phyloP scores from a whole-genome alignment of 2,888 invertebrate species.

The Caenorhabditis becei region DNA sequence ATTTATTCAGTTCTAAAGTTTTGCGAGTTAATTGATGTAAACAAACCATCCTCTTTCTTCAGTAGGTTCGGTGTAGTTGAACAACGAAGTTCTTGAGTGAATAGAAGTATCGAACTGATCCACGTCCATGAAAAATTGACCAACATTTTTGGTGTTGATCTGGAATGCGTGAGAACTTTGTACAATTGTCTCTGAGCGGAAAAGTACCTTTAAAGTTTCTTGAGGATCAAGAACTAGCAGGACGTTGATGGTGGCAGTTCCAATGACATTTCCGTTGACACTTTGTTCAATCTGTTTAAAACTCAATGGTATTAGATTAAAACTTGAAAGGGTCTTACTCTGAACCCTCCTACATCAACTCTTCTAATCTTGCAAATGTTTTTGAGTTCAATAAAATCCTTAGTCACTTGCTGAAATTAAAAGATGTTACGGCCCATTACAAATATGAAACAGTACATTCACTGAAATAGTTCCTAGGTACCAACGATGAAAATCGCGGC shows the following conservation, averaged over 20 bases:
- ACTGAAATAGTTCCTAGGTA: slow-evolving; percentile 58
- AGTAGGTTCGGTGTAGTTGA: slow-evolving; percentile 40
- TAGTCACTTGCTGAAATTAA: slow-evolving; percentile 53
- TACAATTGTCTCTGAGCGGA: neutral
- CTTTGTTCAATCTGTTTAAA: slow-evolving; percentile 29
- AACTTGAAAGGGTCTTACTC: slow-evolving; percentile 20
- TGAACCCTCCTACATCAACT: slow-evolving; percentile 57
- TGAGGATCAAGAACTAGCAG: slow-evolving; percentile 54
- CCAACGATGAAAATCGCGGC: slow-evolving; percentile 52
- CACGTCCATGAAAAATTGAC: slow-evolving; percentile 45
- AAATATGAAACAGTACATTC: slow-evolving; percentile 18
- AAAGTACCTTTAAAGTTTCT: slow-evolving; percentile 53
- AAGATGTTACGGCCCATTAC: neutral
- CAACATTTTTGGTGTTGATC: slow-evolving; percentile 33
- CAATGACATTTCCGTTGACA: slow-evolving; percentile 28
- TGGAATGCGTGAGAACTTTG: slow-evolving; percentile 8
- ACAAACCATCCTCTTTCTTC: slow-evolving; percentile 58
- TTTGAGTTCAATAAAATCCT: slow-evolving; percentile 55
- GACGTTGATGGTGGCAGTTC: slow-evolving; percentile 43
- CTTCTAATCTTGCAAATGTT: slow-evolving; percentile 56
- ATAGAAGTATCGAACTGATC: slow-evolving; percentile 37
- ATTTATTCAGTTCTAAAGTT: neutral
- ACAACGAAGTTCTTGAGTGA: slow-evolving; percentile 42
- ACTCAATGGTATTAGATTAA: neutral
- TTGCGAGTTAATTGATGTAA: slow-evolving; percentile 27